phyloP scores from a whole-genome alignment of 2,113 vertebrate species.

The Pelecanoides urinatrix region DNA sequence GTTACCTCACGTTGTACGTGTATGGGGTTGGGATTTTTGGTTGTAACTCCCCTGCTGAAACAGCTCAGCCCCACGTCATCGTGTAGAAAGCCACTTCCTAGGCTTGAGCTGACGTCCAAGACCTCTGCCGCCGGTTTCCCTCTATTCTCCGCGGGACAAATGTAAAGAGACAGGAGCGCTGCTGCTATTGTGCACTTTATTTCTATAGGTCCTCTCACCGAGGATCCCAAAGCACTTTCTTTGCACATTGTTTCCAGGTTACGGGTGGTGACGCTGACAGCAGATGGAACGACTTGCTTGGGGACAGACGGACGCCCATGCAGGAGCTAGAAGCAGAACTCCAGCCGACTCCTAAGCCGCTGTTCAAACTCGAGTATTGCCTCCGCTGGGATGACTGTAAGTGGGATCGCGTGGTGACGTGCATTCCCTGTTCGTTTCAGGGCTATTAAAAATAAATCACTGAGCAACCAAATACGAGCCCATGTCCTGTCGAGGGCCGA shows the following conservation, averaged over 20 bases:
- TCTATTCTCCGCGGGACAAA: neutral
- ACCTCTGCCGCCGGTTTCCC: accelerated
- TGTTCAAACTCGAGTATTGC: accelerated
- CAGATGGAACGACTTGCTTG: neutral
- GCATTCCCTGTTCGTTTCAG: neutral
- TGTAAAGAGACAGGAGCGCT: neutral
- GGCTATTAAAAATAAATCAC: accelerated
- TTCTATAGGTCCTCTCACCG: neutral
- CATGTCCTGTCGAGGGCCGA: neutral
- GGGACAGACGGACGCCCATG: neutral
- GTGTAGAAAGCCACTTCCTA: neutral
- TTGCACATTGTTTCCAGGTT: neutral
- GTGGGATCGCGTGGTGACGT: neutral
- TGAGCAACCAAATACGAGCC: accelerated
- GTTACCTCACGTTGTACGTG: accelerated
- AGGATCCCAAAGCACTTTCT: neutral
- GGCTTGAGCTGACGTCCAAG: accelerated
- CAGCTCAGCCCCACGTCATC: neutral
- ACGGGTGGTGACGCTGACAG: neutral
- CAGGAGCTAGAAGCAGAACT: neutral
- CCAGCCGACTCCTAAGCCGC: neutral
- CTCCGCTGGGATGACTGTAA: neutral
- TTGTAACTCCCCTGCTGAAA: accelerated
- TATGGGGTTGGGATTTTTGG: accelerated
- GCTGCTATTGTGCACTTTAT: conserved; percentile 52